Conservation (phyloP, 2,113 vertebrate species). For the Anarrhichthys ocellatus region DNA sequence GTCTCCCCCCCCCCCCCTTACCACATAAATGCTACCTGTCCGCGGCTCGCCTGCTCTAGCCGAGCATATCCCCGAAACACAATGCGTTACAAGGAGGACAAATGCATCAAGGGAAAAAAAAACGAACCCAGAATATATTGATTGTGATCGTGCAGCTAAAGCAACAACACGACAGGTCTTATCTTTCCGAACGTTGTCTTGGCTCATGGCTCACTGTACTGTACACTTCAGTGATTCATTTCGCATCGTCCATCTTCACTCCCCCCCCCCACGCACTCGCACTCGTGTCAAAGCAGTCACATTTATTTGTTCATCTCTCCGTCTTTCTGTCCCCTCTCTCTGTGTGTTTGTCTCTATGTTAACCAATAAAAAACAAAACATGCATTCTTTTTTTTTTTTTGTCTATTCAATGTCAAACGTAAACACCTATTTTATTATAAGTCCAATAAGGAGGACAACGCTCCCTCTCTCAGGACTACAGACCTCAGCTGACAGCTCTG, state of each 20-base stretch:
- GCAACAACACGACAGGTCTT: constrained; percentile 30
- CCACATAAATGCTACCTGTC: not conserved
- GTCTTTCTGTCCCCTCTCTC: constrained; percentile 2
- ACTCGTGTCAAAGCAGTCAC: constrained; percentile 44
- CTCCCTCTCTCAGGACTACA: not conserved
- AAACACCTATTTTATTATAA: not conserved
- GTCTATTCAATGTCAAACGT: not conserved
- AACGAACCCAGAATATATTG: not conserved
- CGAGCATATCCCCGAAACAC: not conserved
- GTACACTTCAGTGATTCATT: constrained; percentile 48
- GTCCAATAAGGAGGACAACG: not conserved
- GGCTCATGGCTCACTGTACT: constrained; percentile 27
- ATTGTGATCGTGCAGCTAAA: constrained; percentile 15
- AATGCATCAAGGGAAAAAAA: not conserved
- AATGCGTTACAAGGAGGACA: constrained; percentile 10
- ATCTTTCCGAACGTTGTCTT: constrained; percentile 19
- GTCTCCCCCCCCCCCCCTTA: not conserved
- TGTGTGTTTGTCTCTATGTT: constrained; percentile 24
- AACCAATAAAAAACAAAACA: constrained; percentile 25
- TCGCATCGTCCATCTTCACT: constrained; percentile 31
- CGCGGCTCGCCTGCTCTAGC: not conserved
- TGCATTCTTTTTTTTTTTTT: constrained; percentile 1
- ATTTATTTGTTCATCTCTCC: constrained; percentile 52
- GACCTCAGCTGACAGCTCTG: not conserved
- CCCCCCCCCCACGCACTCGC: constrained; percentile 22